These are phyloP conservation scores for Sinelater perroti DNA, from an alignment of 2,888 invertebrate species.

Conservation along the genomic window DNA sequence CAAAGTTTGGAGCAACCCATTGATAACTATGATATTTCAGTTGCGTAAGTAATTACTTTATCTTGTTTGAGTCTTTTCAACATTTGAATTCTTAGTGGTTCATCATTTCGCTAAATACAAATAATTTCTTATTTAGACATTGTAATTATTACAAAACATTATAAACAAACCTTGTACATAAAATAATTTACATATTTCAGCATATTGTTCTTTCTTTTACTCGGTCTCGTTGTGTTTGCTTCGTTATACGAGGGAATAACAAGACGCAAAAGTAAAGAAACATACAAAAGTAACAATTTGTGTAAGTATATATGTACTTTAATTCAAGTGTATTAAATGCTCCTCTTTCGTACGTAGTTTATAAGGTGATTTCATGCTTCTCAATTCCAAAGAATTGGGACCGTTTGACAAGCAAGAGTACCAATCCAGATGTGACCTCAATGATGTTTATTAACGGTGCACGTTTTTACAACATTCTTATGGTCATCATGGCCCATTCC, in stretches of 20 bases:
- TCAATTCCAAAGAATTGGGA: slow-evolving; percentile 36
- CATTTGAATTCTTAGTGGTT: too few species aligned
- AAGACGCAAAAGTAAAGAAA: slow-evolving; percentile 13
- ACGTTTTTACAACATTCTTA: slow-evolving; percentile 31
- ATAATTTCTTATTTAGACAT: too few species aligned
- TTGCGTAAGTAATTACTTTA: slow-evolving; percentile 49
- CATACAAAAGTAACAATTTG: slow-evolving; percentile 5
- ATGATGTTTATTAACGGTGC: slow-evolving; percentile 34
- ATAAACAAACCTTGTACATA: too few species aligned
- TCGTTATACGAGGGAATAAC: slow-evolving; percentile 20
- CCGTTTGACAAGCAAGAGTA: slow-evolving; percentile 23
- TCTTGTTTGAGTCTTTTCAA: too few species aligned
- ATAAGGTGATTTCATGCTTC: slow-evolving; percentile 21
- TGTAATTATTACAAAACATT: too few species aligned
- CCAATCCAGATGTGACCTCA: slow-evolving; percentile 9
- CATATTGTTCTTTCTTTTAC: not conserved
- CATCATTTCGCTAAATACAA: too few species aligned
- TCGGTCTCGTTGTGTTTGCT: slow-evolving; percentile 2
- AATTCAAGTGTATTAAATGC: too few species aligned
- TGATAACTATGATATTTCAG: slow-evolving; percentile 45
- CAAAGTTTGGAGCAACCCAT: slow-evolving; percentile 34
- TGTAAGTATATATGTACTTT: slow-evolving; percentile 26
- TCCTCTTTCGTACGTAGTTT: not conserved
- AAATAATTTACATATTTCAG: slow-evolving; percentile 1
- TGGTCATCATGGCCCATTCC: slow-evolving; percentile 32